phyloP scores from a whole-genome alignment of 2,888 invertebrate genomes.

The Dioctria rufipes region DNA sequence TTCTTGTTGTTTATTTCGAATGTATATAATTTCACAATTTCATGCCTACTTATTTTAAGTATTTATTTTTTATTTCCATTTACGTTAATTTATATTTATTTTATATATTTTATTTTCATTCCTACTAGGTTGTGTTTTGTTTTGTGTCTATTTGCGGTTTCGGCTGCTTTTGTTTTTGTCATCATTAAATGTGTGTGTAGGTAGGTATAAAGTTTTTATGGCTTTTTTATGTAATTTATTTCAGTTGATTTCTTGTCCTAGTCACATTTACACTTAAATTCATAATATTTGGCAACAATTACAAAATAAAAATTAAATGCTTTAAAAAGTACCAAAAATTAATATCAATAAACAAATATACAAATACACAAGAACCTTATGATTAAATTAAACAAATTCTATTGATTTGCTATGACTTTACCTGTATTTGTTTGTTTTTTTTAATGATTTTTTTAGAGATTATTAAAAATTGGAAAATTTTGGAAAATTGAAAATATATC shows the following conservation, averaged over 20 bases:
- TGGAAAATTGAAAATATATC: no score
- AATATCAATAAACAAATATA: conserved; percentile 35
- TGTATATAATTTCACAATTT: not conserved
- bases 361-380: conserved; percentile 29
- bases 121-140: conserved; percentile 33
- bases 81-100: conserved; percentile 23
- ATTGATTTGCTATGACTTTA: conserved; percentile 43
- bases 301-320: conserved; percentile 49
- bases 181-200: conserved; percentile 19
- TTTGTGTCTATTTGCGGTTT: conserved; percentile 15
- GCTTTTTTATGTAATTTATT: conserved; percentile 78
- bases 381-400: conserved; percentile 36
- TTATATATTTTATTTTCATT: conserved; percentile 19
- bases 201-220: conserved; percentile 71
- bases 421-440: conserved; percentile 54
- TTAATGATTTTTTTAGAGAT: not conserved
- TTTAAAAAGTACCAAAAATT: conserved; percentile 36
- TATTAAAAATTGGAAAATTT: no score
- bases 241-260: conserved; percentile 75
- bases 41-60: conserved; percentile 6
- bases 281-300: conserved; percentile 59
- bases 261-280: conserved; percentile 56
- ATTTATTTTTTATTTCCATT: conserved; percentile 15
- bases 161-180: not conserved
- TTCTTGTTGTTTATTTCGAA: not conserved